These are phyloP conservation scores for Melanaphis sacchari DNA, from an alignment of 1,140 invertebrate genomes.

Conservation along the genomic window DNA sequence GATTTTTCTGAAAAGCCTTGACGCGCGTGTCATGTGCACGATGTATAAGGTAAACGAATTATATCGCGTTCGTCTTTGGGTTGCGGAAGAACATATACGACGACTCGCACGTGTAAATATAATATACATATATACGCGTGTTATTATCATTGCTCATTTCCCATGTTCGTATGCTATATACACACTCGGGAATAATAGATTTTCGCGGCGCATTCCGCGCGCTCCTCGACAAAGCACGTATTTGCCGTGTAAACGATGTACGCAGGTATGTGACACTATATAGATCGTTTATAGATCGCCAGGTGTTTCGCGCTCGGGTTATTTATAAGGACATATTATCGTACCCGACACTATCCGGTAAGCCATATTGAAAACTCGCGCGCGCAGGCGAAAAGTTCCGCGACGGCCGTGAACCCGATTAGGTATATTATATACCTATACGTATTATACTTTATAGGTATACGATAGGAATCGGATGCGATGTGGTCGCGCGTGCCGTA, in stretches of 20 bases:
- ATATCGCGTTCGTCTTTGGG: constrained; percentile 2
- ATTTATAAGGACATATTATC: not conserved
- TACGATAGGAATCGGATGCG: not conserved
- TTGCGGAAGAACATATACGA: constrained; percentile 30
- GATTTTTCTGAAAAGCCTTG: not conserved
- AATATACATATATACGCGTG: too few relatives aligned
- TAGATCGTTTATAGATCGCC: not conserved
- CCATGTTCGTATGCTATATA: not conserved
- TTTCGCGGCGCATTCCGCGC: not conserved
- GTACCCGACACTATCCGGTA: not conserved
- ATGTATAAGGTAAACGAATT: not conserved
- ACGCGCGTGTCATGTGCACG: not conserved
- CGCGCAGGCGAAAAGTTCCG: not conserved
- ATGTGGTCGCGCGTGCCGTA: not conserved
- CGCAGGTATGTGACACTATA: not conserved
- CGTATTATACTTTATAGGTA: too few relatives aligned
- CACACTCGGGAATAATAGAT: not conserved
- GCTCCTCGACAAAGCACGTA: not conserved
- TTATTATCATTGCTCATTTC: not conserved
- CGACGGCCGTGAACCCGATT: constrained; percentile 27
- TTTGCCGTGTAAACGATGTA: not conserved
- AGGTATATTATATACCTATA: not conserved
- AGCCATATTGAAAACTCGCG: too few relatives aligned
- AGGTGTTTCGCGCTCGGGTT: not conserved
- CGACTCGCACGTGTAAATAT: not conserved